Conservation (phyloP, 2,888 invertebrate genomes). For the Cheilosia vulpina region DNA sequence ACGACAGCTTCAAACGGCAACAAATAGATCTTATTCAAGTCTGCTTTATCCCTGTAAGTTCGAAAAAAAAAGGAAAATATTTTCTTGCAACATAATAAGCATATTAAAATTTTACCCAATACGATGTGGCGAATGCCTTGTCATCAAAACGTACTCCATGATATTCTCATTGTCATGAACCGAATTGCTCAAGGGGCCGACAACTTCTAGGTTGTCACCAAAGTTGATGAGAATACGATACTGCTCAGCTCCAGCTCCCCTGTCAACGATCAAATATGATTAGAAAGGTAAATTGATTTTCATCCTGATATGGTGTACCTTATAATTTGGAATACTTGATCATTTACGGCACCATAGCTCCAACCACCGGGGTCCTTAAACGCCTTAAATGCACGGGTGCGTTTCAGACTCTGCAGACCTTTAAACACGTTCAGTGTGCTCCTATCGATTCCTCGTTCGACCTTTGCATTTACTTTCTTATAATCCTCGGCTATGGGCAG, state of each 20-base stretch:
- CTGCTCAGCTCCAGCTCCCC: constrained; percentile 78
- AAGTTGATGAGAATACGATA: constrained; percentile 80
- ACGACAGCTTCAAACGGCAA: constrained; percentile 80
- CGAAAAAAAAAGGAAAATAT: neutral
- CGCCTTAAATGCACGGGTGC: constrained; percentile 80
- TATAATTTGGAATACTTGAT: constrained; percentile 81
- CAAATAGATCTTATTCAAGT: constrained; percentile 77
- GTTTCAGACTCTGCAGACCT: constrained; percentile 84
- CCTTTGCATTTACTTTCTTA: constrained; percentile 85
- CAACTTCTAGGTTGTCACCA: constrained; percentile 78
- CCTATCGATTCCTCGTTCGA: constrained; percentile 83
- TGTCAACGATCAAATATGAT: constrained; percentile 7
- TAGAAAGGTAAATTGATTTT: neutral
- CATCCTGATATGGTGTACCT: constrained; percentile 74
- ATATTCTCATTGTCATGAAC: constrained; percentile 57
- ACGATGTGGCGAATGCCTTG: constrained; percentile 77
- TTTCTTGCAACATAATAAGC: neutral
- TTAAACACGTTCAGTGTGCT: constrained; percentile 87
- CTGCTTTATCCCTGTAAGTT: constrained; percentile 76
- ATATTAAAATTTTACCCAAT: constrained; percentile 76
- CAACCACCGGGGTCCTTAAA: constrained; percentile 78
- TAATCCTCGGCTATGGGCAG: constrained; percentile 85
- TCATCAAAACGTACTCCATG: constrained; percentile 79
- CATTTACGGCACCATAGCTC: constrained; percentile 78
- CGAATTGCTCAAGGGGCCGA: constrained; percentile 76